Percentiles rank a stretch among this genome's conserved stretches.
phyloP scores from a whole-genome alignment of 2,113 vertebrate species.

The Amblyornis subalaris region DNA sequence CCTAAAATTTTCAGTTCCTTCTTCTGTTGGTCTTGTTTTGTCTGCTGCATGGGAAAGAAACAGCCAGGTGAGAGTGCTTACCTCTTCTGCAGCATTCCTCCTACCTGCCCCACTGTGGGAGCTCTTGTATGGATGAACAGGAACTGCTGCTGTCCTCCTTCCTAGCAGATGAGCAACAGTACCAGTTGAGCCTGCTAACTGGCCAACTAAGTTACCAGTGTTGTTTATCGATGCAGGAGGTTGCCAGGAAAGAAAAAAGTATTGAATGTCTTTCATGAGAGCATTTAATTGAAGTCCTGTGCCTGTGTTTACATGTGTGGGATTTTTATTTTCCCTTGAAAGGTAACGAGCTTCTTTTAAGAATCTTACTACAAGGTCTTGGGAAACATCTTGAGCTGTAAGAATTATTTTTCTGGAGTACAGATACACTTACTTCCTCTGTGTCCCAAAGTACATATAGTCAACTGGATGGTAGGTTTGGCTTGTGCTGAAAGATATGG shows the following conservation, averaged over 20 bases:
- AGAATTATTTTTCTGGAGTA: background rate
- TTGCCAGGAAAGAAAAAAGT: background rate
- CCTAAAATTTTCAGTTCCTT: background rate
- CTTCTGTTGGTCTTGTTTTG: background rate
- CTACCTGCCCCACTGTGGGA: accelerated
- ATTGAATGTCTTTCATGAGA: background rate
- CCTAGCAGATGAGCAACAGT: background rate
- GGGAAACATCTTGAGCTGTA: background rate
- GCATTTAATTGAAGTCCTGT: background rate
- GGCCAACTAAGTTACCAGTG: background rate
- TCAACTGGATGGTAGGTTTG: background rate
- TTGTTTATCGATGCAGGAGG: background rate
- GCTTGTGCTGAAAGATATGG: background rate
- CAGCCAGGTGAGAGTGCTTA: background rate
- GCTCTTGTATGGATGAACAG: background rate
- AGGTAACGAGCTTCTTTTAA: background rate
- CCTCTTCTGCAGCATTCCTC: background rate
- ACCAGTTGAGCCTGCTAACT: background rate
- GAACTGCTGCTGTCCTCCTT: background rate
- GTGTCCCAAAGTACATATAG: background rate
- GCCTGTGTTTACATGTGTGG: background rate
- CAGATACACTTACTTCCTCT: background rate
- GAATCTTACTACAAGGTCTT: background rate
- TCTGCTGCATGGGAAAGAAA: background rate
- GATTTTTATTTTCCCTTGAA: background rate